A percentile compares a stretch with the other conserved stretches of the same genome.
phyloP scores from a whole-genome alignment of 2,113 vertebrate genomes.

The Cottus gobio region DNA sequence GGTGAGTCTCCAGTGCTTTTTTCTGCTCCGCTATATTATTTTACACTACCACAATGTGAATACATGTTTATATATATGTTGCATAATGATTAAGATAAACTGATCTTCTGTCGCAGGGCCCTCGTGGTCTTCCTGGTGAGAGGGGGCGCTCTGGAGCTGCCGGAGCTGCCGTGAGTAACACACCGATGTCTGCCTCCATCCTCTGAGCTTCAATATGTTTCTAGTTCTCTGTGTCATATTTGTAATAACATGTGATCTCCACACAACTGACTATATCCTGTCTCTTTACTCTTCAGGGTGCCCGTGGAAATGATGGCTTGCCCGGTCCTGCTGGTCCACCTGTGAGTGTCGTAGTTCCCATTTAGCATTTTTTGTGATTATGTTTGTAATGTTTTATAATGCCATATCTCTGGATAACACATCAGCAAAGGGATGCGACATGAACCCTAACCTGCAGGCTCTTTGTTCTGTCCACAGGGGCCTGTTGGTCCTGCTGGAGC shows the following conservation, averaged over 20 bases:
- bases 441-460: conserved; percentile 18
- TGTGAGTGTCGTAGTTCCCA: conserved; percentile 81
- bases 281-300: conserved; percentile 84
- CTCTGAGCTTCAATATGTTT: background rate
- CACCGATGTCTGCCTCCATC: background rate
- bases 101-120: conserved; percentile 84
- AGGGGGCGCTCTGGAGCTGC: conserved; percentile 93
- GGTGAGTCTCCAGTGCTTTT: conserved; percentile 77
- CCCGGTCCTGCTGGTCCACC: conserved; percentile 95
- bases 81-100: background rate
- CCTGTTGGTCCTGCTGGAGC: conserved; percentile 93
- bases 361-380: background rate
- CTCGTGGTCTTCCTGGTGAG: conserved; percentile 95
- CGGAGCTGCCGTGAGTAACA: conserved; percentile 92
- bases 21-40: background rate
- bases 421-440: background rate
- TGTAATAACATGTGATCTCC: background rate
- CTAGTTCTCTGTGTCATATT: background rate
- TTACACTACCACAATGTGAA: background rate
- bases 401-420: background rate
- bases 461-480: conserved; percentile 82
- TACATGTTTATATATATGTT: background rate
- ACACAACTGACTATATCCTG: conserved; percentile 17
- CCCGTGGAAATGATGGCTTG: conserved; percentile 95
- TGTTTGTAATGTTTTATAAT: background rate